Conservation (phyloP, 53 echinoderm and acorn worm species). For the Arbacia lixula region DNA sequence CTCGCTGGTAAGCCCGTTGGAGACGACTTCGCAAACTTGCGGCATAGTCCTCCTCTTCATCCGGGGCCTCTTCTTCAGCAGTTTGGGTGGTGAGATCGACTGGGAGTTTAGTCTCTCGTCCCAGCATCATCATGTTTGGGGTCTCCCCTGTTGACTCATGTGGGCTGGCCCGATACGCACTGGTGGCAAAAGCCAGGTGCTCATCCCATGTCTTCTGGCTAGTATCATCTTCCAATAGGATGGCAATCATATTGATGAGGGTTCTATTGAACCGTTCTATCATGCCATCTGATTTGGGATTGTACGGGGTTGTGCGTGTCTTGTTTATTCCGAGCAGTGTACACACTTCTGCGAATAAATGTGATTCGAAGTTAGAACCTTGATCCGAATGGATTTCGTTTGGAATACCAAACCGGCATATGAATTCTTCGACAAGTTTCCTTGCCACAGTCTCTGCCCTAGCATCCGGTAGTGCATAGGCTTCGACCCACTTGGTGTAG, state of each 20-base stretch:
- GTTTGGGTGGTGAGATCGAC: slow-evolving; percentile 68
- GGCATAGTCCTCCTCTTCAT: too few relatives aligned
- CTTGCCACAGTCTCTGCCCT: slow-evolving; percentile 46
- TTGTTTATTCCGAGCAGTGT: slow-evolving; percentile 47
- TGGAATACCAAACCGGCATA: slow-evolving; percentile 50
- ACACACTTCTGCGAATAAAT: slow-evolving; percentile 38
- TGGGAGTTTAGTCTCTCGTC: slow-evolving; percentile 51
- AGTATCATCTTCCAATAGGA: neutral
- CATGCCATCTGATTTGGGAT: slow-evolving; percentile 58
- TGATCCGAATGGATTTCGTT: slow-evolving; percentile 24
- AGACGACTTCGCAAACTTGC: too few relatives aligned
- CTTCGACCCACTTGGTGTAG: slow-evolving; percentile 50
- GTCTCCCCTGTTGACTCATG: slow-evolving; percentile 65
- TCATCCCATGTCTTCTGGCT: slow-evolving; percentile 62
- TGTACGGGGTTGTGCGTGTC: slow-evolving; percentile 48
- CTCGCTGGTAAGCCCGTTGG: too few relatives aligned
- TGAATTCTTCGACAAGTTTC: slow-evolving; percentile 46
- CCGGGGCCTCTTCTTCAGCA: too few relatives aligned
- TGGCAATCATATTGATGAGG: slow-evolving; percentile 40
- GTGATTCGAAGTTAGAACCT: slow-evolving; percentile 9
- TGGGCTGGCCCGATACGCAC: too few relatives aligned
- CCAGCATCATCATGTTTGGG: slow-evolving; percentile 70
- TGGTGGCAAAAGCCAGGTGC: slow-evolving; percentile 57
- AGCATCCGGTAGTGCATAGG: slow-evolving; percentile 42
- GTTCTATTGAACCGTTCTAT: slow-evolving; percentile 54